These are phyloP conservation scores for Autographa pulchrina DNA, from an alignment of 2,888 invertebrate genomes.

Conservation along the genomic window DNA sequence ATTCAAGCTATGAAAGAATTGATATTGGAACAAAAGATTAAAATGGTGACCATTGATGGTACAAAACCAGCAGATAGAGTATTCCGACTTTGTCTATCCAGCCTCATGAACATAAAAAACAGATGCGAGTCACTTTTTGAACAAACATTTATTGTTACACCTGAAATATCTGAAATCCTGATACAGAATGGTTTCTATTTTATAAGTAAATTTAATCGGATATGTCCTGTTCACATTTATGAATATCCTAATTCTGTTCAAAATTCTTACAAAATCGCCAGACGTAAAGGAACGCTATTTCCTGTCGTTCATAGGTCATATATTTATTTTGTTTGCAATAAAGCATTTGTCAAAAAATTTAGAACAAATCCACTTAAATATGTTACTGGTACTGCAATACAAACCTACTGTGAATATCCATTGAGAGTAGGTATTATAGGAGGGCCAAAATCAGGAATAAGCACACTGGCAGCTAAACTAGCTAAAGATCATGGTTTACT, in stretches of 20 bases:
- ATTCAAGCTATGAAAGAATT: conserved; percentile 77
- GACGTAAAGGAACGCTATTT: conserved; percentile 80
- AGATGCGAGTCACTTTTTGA: conserved; percentile 88
- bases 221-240: conserved; percentile 91
- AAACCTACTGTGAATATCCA: conserved; percentile 84
- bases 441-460: conserved; percentile 91
- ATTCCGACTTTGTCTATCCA: conserved; percentile 66
- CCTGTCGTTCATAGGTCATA: conserved; percentile 89
- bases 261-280: conserved; percentile 84
- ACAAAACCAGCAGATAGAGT: conserved; percentile 76
- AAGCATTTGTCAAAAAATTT: conserved; percentile 85
- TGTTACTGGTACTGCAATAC: conserved; percentile 76
- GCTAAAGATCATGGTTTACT: conserved; percentile 87
- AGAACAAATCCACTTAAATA: conserved; percentile 89
- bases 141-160: conserved; percentile 86
- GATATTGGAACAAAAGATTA: conserved; percentile 81
- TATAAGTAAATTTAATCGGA: conserved; percentile 90
- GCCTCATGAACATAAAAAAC: conserved; percentile 75
- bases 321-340: conserved; percentile 89
- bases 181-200: conserved; percentile 90
- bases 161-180: conserved; percentile 89
- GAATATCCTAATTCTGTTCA: conserved; percentile 83
- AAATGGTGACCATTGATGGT: conserved; percentile 79
- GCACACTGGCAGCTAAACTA: conserved; percentile 87
- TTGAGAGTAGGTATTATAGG: conserved; percentile 89